A percentile compares a stretch with the other conserved stretches of the same genome.
These are phyloP conservation scores for Poecilia gillii DNA, from an alignment of 2,797 vertebrate genomes.

Conservation along the genomic window DNA sequence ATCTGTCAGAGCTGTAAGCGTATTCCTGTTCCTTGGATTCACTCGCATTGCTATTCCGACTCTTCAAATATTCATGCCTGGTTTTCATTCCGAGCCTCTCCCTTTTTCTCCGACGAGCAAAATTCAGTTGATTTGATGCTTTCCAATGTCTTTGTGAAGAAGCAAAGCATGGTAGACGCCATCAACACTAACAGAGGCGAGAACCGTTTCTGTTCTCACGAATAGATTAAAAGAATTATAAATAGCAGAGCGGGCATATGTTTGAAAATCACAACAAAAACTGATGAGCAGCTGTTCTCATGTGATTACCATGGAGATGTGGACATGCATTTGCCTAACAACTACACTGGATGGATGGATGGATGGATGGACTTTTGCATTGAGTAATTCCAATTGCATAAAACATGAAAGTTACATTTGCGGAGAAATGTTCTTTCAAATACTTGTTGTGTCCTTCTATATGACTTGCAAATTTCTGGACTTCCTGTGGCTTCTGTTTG, in stretches of 20 bases:
- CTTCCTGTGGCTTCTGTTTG: not conserved
- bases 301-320: not conserved
- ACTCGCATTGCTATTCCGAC: conserved; percentile 13
- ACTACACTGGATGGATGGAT: not conserved
- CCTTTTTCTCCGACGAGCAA: conserved; percentile 35
- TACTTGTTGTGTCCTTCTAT: not conserved
- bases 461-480: not conserved
- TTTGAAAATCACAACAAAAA: conserved; percentile 4
- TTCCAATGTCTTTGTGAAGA: conserved; percentile 50
- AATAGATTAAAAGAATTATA: conserved; percentile 24
- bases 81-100: conserved; percentile 28
- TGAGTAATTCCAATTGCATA: not conserved
- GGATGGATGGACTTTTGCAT: not conserved
- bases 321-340: not conserved
- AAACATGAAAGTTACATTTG: not conserved
- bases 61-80: conserved; percentile 32
- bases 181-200: conserved; percentile 45
- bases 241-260: not conserved
- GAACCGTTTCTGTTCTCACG: conserved; percentile 6
- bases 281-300: conserved; percentile 10
- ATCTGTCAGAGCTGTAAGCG: conserved; percentile 10
- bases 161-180: conserved; percentile 39
- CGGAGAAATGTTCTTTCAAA: not conserved
- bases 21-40: conserved; percentile 31
- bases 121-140: conserved; percentile 53